Percentiles rank a stretch among this genome's conserved stretches.
phyloP scores from a whole-genome alignment of 2,113 vertebrate genomes.

The Burhinus bistriatus region DNA sequence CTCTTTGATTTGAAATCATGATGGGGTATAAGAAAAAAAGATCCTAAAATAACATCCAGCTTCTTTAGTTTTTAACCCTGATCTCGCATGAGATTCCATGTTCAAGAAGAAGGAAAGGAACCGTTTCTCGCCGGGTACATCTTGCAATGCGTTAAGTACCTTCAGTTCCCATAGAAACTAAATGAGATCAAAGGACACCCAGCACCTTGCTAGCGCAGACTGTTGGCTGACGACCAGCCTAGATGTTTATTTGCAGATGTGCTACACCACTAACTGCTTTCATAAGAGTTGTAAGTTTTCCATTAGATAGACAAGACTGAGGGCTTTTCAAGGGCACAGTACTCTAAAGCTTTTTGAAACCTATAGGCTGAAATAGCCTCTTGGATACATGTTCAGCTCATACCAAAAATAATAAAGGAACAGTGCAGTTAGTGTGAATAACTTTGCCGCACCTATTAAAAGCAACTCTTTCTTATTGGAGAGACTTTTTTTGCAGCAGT shows the following conservation, averaged over 20 bases:
- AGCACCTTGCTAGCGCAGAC: background rate
- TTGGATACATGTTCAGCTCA: background rate
- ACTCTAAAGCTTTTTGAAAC: background rate
- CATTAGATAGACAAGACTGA: background rate
- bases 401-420: background rate
- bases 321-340: conserved; percentile 4
- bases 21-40: background rate
- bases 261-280: background rate
- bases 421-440: background rate
- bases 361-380: background rate
- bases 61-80: background rate
- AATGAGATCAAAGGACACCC: background rate
- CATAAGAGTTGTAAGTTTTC: background rate
- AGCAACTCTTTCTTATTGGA: background rate
- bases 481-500: background rate
- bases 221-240: background rate
- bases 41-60: background rate
- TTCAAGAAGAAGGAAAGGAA: background rate
- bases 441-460: background rate
- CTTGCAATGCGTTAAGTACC: background rate
- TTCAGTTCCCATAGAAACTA: conserved; percentile 32
- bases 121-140: background rate
- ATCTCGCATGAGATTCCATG: background rate
- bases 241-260: conserved; percentile 17
- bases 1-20: background rate